Conservation (phyloP, 2,797 vertebrate genomes). For the Alosa sapidissima region DNA sequence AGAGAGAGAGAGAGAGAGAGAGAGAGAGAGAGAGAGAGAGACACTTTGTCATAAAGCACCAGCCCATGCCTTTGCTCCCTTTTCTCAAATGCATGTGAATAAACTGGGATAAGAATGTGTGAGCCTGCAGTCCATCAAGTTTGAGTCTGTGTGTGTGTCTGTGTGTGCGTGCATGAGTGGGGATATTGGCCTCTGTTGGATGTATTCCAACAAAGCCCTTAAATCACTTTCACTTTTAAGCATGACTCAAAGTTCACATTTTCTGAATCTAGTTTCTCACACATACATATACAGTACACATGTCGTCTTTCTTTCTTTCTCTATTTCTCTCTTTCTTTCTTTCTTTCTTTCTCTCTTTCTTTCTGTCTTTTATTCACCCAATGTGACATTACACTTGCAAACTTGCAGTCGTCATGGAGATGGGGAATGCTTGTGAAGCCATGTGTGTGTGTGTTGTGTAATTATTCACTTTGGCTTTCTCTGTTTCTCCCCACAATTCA, state of each 20-base stretch:
- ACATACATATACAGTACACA: background rate
- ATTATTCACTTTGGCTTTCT: background rate
- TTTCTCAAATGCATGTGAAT: background rate
- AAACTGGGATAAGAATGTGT: background rate
- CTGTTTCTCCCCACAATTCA: background rate
- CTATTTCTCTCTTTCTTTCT: background rate
- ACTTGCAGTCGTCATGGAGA: background rate
- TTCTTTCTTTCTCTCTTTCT: background rate
- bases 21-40: too few species aligned
- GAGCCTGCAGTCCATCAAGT: background rate
- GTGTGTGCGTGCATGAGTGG: background rate
- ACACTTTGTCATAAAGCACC: background rate
- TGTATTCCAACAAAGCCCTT: background rate
- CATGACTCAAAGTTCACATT: background rate
- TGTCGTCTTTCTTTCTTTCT: background rate
- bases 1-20: too few species aligned
- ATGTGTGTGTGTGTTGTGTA: constrained; percentile 1
- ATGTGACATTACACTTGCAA: background rate
- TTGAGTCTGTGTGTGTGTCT: constrained; percentile 9
- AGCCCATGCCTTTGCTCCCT: background rate
- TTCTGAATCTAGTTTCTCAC: background rate
- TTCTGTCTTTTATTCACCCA: background rate
- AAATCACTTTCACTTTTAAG: background rate
- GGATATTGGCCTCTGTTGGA: background rate
- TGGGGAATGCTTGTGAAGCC: background rate